Evolutionary conservation across 2,113 vertebrate genomes (phyloP).

Genomic region (Rhizomys pruinosus): DNA sequence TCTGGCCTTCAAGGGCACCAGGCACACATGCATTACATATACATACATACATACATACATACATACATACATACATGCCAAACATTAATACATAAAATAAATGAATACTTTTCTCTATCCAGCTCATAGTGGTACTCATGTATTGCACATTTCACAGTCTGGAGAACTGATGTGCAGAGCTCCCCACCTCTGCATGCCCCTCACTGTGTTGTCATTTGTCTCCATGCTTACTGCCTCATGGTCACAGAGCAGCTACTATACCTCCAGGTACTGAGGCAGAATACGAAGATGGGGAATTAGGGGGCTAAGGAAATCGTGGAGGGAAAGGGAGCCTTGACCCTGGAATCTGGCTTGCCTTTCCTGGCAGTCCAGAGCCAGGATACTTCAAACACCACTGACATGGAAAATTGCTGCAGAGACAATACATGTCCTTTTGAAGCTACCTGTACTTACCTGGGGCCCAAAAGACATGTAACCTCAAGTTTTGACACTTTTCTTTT

Average conservation of each 20-base stretch:
- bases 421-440: neutral
- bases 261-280: neutral
- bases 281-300: no score
- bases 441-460: neutral
- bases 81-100: no score
- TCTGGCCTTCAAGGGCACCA: neutral
- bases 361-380: neutral
- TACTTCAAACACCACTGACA: neutral
- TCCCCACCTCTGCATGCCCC: neutral
- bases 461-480: neutral
- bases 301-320: neutral
- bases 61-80: neutral
- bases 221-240: neutral
- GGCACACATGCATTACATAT: neutral
- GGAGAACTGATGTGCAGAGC: neutral
- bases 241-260: neutral
- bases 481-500: neutral
- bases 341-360: neutral
- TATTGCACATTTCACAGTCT: neutral
- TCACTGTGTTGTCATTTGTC: neutral
- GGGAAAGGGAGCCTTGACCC: neutral
- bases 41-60: neutral
- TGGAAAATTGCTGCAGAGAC: neutral
- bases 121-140: neutral
- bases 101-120: no score